Evolutionary conservation across 2,888 invertebrate species (phyloP), one percentile per base, ranked within the genome.

Genomic region (Lasius platythorax): DNA sequence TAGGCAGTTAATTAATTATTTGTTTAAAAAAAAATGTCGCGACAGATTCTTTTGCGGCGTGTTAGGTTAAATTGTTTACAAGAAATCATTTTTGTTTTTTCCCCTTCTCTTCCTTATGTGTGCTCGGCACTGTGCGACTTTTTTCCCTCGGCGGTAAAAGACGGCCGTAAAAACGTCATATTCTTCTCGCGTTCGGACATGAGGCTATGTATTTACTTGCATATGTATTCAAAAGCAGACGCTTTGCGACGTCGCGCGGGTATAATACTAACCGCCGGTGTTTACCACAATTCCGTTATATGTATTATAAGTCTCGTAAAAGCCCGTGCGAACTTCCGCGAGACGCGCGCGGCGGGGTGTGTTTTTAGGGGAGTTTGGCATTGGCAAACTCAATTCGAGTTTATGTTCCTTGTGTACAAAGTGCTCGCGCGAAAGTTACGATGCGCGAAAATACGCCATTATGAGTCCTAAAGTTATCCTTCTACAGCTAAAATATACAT

Each of bases 331-430:
- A 89, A 89, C 86, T 89, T 86, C 83, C 72, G 73, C 58, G 79
- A 46, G 37, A 46, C 43, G 63, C 50, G 15, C 23, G 46, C 58
- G n/a, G 23, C 3, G 15, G 46, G 37, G 73, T 72, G 61, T 72
- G 79, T 81, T 89, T 83, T 79, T 82, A 70, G 84, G 12, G 56
- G 85, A 89, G 89, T 88, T 87, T 82, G 78, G 74, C 87, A 68
- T 70, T 87, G 83, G 81, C 87, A 87, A 88, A 89, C 88, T 89
- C 89, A 83, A 85, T 75, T 70, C 67, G 87, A 89, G 89, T 89
- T 89, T 89, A 89, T 85, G 89, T 85, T 82, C 78, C 87, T 87
- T 84, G 89, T 83, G 87, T 84, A 84, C 89, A 79, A 89, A 89
- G 87, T 84, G 85, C 85, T 85, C 64, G 83, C 83, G 67, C 63